These are phyloP conservation scores for Tretioscincus oriximinensis DNA, from an alignment of 2,113 vertebrate genomes.

Conservation along the genomic window DNA sequence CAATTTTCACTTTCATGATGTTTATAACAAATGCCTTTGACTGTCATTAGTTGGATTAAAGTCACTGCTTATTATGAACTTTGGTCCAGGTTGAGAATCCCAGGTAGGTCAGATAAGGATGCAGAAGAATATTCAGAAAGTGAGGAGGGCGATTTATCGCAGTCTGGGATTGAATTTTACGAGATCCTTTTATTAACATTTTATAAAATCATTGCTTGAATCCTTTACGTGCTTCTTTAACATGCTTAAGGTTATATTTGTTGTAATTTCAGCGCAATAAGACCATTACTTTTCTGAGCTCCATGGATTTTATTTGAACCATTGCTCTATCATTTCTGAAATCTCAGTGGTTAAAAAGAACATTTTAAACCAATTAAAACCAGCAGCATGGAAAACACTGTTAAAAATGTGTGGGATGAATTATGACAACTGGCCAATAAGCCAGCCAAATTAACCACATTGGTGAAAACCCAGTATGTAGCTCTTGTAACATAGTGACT, in stretches of 20 bases:
- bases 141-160: neutral
- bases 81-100: neutral
- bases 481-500: no score
- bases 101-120: neutral
- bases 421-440: no score
- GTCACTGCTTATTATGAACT: neutral
- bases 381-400: no score
- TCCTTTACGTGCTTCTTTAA: neutral
- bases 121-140: neutral
- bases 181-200: neutral
- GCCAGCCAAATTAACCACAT: no score
- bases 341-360: no score
- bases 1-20: neutral
- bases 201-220: neutral
- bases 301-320: no score
- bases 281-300: neutral
- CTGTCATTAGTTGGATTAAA: neutral
- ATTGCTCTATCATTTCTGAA: no score
- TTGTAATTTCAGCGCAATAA: neutral
- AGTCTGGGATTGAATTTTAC: neutral
- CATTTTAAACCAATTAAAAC: no score
- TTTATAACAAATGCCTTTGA: neutral
- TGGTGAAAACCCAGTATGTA: no score
- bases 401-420: no score
- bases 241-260: neutral